Evolutionary conservation across 2,113 vertebrate species (phyloP).

Genomic region (Dipodomys spectabilis): DNA sequence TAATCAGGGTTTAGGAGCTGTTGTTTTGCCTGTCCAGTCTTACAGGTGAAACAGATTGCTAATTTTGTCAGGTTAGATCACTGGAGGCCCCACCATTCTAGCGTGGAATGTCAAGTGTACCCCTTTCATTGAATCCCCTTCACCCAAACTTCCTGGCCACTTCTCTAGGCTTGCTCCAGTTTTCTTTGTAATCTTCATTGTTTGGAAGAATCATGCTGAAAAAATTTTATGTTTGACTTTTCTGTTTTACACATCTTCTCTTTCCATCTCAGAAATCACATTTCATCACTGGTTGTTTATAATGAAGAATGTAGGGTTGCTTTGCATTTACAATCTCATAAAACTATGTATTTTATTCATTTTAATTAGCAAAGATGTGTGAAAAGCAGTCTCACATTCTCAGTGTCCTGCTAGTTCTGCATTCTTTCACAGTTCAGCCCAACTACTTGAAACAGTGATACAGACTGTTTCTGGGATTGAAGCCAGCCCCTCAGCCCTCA

Average conservation of each 20-base stretch:
- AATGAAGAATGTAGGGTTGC: neutral
- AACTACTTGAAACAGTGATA: constrained; percentile 79
- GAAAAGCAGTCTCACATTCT: constrained; percentile 59
- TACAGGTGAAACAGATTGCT: neutral
- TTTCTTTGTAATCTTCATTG: neutral
- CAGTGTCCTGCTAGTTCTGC: constrained; percentile 58
- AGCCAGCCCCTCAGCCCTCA: constrained; percentile 76
- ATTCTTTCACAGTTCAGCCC: constrained; percentile 75
- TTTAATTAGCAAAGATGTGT: constrained; percentile 68
- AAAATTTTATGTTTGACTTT: neutral
- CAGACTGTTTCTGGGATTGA: constrained; percentile 84
- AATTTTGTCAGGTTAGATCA: neutral
- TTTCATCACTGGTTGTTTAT: neutral
- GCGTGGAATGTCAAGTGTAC: neutral
- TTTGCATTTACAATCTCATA: neutral
- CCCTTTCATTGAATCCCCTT: neutral
- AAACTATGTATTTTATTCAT: constrained; percentile 15
- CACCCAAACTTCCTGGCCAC: neutral
- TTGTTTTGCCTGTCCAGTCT: neutral
- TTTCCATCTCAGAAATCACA: constrained; percentile 22
- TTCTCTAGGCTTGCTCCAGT: neutral
- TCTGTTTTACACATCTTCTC: neutral
- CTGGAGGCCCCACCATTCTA: neutral
- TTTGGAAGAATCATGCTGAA: neutral
- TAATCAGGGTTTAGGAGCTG: neutral